Base-by-base conservation (phyloP, 2,113 vertebrate genomes). In the Entomyzon cyanotis region DNA sequence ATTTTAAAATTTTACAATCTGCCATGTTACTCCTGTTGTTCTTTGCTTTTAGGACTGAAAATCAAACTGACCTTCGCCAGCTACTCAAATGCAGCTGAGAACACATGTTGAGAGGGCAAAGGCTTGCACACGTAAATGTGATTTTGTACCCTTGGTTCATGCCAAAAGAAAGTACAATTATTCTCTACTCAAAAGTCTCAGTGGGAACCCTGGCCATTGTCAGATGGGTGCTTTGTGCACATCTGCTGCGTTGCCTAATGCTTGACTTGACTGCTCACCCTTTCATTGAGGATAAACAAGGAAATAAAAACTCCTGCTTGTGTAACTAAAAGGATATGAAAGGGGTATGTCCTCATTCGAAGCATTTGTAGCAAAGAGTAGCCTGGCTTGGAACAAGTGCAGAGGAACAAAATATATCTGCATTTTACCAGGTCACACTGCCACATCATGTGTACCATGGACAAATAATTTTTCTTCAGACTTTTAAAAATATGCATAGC, bases 221-320 rank as follows among this genome's bases (percentile, higher is more conserved):
- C 87, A 94, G 84, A 94, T 97, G 96, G 92, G 94, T 97, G 94
- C 94, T 97, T 97, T 97, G 96, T 97, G 95, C 94, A 95, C 97
- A 97, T 97, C 96, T 97, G 96, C 95, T 97, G 93, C 90, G 42
- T 97, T 94, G 97, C 81, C 92, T 94, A 94, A 21, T 96, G 97
- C 94, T 96, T 97, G 96, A 97, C 94, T 96, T 97, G 96, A 96
- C 95, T 97, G 95, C 93, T 97, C 87, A 95, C 94, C 96, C 95
- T 95, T 97, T 97, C 91, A 94, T 90, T 97, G 94, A 86, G 75
- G 89, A 96, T 87, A 84, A 96, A 94, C 94, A 94, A 94, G 92
- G 90, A 97, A 96, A 96, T 84, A 94, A 93, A 93, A 97, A 46
- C 89, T 97, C 84, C 87, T 89, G 87, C 84, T 96, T 94, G 91